A percentile compares a stretch with the other conserved stretches of the same genome.
Evolutionary conservation across 2,888 invertebrate species (phyloP).

Genomic region (Linnaemya tessellans): DNA sequence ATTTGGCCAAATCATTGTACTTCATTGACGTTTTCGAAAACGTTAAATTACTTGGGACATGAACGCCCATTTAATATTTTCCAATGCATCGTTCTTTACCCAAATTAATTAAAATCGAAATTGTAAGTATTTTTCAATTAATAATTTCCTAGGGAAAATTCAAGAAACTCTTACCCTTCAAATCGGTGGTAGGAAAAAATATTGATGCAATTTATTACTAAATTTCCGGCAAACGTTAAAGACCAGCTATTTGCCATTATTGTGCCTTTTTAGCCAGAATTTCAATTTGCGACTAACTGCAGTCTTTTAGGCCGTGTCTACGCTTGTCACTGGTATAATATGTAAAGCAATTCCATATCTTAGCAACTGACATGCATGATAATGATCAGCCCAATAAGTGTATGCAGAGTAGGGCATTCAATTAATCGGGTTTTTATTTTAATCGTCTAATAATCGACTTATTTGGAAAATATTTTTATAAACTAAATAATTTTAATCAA

Average conservation of each 20-base stretch:
- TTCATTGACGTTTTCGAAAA: background rate
- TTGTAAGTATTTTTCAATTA: no score
- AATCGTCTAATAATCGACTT: no score
- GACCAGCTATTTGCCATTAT: background rate
- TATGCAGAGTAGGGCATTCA: background rate
- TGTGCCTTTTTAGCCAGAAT: background rate
- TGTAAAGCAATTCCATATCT: background rate
- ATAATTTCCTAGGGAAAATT: background rate
- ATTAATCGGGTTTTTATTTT: no score
- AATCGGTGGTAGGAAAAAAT: background rate
- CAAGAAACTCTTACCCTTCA: background rate
- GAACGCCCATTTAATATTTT: constrained; percentile 17
- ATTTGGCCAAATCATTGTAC: constrained; percentile 12
- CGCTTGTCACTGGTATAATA: background rate
- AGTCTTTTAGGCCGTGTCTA: background rate
- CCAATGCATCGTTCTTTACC: background rate
- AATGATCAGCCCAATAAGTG: background rate
- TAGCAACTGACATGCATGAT: background rate
- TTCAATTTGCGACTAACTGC: background rate
- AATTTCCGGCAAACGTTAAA: background rate
- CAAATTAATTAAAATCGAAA: background rate
- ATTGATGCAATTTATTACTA: background rate
- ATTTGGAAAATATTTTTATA: no score
- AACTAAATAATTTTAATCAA: no score
- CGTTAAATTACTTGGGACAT: background rate